These are phyloP conservation scores for Amniataba percoides DNA, from an alignment of 2,797 vertebrate species.

Conservation along the genomic window DNA sequence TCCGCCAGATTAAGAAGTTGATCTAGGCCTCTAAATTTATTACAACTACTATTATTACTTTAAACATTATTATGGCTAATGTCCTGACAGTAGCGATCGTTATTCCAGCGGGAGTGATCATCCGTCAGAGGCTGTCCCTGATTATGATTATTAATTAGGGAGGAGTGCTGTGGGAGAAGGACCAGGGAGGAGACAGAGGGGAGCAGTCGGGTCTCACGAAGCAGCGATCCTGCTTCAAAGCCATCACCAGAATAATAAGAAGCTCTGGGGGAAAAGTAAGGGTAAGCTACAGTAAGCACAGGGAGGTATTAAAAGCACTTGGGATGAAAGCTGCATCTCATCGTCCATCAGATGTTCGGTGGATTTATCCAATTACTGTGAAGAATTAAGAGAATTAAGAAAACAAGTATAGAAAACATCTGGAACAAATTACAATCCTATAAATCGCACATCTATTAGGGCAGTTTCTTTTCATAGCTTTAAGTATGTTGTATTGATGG, in stretches of 20 bases:
- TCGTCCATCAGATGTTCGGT: not conserved
- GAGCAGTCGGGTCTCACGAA: conserved; percentile 23
- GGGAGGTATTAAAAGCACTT: not conserved
- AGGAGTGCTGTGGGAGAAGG: conserved; percentile 24
- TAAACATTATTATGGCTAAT: conserved; percentile 62
- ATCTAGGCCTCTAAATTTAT: conserved; percentile 62
- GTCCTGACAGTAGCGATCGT: conserved; percentile 32
- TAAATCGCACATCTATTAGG: not conserved
- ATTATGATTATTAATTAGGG: conserved; percentile 64
- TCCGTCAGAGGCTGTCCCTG: conserved; percentile 58
- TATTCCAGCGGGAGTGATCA: conserved; percentile 47
- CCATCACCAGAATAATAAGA: conserved; percentile 49
- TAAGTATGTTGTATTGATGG: not conserved
- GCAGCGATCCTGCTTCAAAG: conserved; percentile 38
- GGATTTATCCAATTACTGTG: not conserved
- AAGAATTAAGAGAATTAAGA: not conserved
- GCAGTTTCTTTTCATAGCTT: not conserved
- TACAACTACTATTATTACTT: conserved; percentile 58
- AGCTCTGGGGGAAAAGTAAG: conserved; percentile 12
- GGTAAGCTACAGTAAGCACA: conserved; percentile 3
- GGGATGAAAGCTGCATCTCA: not conserved
- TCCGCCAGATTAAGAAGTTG: conserved; percentile 50
- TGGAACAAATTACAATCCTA: not conserved
- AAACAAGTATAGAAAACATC: not conserved
- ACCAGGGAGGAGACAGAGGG: conserved; percentile 23